phyloP scores from a whole-genome alignment of 2,797 vertebrate genomes.

The Coendou prehensilis region DNA sequence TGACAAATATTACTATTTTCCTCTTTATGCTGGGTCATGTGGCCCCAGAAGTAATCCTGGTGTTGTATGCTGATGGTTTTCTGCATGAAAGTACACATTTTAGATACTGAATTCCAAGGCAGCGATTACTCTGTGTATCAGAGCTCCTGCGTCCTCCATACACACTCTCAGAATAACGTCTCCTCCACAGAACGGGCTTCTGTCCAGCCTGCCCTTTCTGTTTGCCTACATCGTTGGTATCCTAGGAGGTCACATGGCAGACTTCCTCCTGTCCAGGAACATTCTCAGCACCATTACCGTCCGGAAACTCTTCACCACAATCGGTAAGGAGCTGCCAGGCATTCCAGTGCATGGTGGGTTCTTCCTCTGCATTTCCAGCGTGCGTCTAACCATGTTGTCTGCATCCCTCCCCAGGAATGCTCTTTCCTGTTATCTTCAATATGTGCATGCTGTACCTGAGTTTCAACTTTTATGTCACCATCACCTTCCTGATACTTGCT shows the following conservation, averaged over 20 bases:
- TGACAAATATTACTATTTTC: background rate
- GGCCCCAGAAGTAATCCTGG: background rate
- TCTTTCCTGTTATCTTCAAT: constrained; percentile 54
- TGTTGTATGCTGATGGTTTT: background rate
- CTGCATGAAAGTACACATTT: too few relatives aligned
- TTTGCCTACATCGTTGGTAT: constrained; percentile 19
- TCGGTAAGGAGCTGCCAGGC: constrained; percentile 57
- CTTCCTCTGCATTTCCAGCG: background rate
- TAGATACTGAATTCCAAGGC: background rate
- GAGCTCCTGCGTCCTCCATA: background rate
- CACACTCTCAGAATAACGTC: background rate
- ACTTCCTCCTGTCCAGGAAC: constrained; percentile 64
- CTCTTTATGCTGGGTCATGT: background rate
- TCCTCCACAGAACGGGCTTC: constrained; percentile 73
- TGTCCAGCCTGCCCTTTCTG: constrained; percentile 68
- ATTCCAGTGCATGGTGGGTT: background rate
- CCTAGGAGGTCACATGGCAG: constrained; percentile 45
- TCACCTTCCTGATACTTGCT: constrained; percentile 58
- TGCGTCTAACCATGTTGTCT: background rate
- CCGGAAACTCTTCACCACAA: constrained; percentile 67
- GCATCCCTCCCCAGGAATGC: background rate
- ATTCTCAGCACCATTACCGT: background rate
- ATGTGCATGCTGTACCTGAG: constrained; percentile 38
- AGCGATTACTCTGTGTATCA: background rate
- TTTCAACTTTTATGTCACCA: background rate